Conservation (phyloP, 92 coral and sea anemone genomes). For the Hydrozoanthus gracilis region DNA sequence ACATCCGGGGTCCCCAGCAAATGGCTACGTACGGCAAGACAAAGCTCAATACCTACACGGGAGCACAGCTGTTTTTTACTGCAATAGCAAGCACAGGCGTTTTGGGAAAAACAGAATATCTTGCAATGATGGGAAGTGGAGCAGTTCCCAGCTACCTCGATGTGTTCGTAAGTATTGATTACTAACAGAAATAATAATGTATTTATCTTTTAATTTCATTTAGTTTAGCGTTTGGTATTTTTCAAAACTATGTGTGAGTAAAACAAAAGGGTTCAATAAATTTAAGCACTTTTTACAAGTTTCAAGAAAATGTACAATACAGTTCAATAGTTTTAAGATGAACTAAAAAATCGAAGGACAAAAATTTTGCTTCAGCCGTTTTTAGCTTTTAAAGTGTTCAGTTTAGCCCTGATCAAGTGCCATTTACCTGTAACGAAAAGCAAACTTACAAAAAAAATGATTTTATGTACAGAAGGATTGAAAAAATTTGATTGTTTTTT, state of each 20-base stretch:
- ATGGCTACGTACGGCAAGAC: background rate
- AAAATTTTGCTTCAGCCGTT: no score
- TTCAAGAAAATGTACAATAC: no score
- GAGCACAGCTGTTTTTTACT: background rate
- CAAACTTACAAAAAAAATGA: no score
- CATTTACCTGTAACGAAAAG: no score
- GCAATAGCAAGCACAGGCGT: background rate
- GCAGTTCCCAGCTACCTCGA: background rate
- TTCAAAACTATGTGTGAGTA: background rate
- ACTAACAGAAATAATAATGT: background rate
- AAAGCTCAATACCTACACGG: background rate
- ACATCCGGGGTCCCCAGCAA: background rate
- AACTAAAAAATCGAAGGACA: no score
- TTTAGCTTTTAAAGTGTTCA: no score
- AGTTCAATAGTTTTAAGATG: no score
- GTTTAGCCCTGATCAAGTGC: no score
- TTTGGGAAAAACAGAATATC: background rate
- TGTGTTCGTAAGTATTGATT: background rate
- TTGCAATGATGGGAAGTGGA: conserved; percentile 1
- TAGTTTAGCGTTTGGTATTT: no score
- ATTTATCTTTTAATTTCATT: background rate
- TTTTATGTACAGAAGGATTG: no score
- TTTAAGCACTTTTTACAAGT: no score
- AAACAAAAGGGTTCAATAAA: background rate
- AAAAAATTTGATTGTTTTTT: no score